These are phyloP conservation scores for Acrocyrtus sp. DNA, from an alignment of 2,888 invertebrate genomes.

Conservation along the genomic window DNA sequence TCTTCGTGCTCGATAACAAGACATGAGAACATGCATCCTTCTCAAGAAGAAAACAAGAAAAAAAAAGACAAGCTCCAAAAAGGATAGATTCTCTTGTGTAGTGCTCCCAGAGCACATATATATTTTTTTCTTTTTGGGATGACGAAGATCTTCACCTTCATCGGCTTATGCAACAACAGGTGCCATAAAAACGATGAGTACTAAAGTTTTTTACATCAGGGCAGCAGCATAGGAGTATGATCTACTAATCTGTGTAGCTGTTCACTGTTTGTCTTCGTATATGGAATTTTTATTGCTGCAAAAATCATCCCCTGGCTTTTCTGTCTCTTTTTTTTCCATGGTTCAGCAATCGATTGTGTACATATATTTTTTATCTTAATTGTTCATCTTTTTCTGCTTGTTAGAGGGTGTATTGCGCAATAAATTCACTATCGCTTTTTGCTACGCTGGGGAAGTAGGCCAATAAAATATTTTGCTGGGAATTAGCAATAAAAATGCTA, in stretches of 20 bases:
- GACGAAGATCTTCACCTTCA: background rate
- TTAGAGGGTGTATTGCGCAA: no score
- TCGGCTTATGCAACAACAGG: background rate
- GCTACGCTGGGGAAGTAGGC: background rate
- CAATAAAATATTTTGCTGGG: background rate
- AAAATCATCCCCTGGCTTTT: background rate
- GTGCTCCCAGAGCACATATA: background rate
- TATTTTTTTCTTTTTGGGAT: background rate
- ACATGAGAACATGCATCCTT: constrained; percentile 24
- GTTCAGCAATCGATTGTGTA: background rate
- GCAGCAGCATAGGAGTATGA: background rate
- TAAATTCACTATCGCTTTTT: no score
- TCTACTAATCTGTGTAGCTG: background rate
- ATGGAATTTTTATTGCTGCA: background rate
- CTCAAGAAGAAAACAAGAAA: no score
- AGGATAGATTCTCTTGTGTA: background rate
- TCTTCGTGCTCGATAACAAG: constrained; percentile 29
- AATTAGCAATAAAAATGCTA: no score
- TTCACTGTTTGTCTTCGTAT: background rate
- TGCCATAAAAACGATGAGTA: background rate
- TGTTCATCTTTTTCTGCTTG: background rate
- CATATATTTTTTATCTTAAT: background rate
- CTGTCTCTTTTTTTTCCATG: no score
- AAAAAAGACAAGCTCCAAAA: no score
- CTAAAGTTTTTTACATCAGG: background rate